Evolutionary conservation across 2,888 invertebrate genomes (phyloP).

Genomic region (Nowickia ferox): DNA sequence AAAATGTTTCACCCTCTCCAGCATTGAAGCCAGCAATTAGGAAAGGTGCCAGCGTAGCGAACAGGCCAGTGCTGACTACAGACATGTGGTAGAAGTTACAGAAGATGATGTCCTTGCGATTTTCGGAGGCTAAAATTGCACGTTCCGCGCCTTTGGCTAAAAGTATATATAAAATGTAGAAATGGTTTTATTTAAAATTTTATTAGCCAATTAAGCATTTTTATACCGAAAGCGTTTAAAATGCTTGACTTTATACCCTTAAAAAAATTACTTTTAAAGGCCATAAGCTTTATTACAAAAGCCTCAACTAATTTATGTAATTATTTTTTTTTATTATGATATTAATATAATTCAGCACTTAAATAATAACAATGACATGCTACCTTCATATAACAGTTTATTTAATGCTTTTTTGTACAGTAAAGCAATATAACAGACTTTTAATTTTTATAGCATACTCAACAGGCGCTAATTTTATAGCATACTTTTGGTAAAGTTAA

Average conservation of each 20-base stretch:
- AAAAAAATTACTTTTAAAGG: no score
- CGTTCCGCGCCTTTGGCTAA: slow-evolving; percentile 58
- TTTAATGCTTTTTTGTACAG: background rate
- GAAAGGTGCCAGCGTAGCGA: slow-evolving; percentile 39
- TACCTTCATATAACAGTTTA: no score
- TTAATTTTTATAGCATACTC: background rate
- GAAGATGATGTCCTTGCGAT: slow-evolving; percentile 59
- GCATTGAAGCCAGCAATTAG: slow-evolving; percentile 39
- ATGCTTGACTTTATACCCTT: no score
- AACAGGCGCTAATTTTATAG: background rate
- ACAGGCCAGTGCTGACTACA: slow-evolving; percentile 32
- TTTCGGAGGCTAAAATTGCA: slow-evolving; percentile 48
- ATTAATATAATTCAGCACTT: no score
- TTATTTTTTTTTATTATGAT: no score
- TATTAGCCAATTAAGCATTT: no score
- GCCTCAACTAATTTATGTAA: no score
- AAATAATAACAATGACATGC: no score
- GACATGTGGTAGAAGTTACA: slow-evolving; percentile 45
- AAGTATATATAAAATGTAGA: background rate
- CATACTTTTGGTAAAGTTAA: background rate
- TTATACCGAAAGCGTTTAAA: no score
- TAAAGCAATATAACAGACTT: background rate
- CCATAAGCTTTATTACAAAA: no score
- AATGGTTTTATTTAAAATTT: background rate
- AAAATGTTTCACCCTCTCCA: slow-evolving; percentile 13